phyloP scores from a whole-genome alignment of 1,140 invertebrate species.

The Platorchestia sp. region DNA sequence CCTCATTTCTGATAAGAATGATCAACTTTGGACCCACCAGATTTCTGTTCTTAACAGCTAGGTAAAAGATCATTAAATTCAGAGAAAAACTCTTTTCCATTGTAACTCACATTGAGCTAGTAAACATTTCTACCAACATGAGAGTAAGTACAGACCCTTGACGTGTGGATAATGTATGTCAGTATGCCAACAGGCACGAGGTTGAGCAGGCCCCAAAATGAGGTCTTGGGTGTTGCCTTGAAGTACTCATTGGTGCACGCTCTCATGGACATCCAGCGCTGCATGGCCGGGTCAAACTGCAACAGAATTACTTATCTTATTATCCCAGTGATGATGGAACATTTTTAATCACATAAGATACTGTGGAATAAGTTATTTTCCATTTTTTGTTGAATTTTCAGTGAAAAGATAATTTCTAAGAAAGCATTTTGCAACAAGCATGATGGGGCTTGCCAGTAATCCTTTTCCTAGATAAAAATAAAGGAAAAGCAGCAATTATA shows the following conservation, averaged over 20 bases:
- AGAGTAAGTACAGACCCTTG: background rate
- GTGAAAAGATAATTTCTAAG: too few relatives aligned
- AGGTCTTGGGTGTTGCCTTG: constrained; percentile 22
- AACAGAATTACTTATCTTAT: background rate
- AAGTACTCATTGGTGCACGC: background rate
- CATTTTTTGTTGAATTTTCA: background rate
- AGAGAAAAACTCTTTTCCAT: too few relatives aligned
- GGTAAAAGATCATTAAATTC: too few relatives aligned
- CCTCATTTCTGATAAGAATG: too few relatives aligned
- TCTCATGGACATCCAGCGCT: constrained; percentile 27
- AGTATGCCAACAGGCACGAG: background rate
- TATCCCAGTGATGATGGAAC: background rate
- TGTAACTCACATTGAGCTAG: too few relatives aligned
- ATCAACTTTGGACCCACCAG: too few relatives aligned
- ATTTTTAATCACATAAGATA: background rate
- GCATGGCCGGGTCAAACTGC: constrained; percentile 23
- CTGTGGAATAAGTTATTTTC: background rate
- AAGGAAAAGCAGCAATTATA: too few relatives aligned
- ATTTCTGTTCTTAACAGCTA: too few relatives aligned
- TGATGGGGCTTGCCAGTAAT: too few relatives aligned
- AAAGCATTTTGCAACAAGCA: too few relatives aligned
- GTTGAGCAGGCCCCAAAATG: background rate
- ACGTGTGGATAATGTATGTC: background rate
- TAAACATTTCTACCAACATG: too few relatives aligned
- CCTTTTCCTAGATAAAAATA: too few relatives aligned